Evolutionary conservation across 2,888 invertebrate genomes (phyloP).

Genomic region (Tinea semifulvella): DNA sequence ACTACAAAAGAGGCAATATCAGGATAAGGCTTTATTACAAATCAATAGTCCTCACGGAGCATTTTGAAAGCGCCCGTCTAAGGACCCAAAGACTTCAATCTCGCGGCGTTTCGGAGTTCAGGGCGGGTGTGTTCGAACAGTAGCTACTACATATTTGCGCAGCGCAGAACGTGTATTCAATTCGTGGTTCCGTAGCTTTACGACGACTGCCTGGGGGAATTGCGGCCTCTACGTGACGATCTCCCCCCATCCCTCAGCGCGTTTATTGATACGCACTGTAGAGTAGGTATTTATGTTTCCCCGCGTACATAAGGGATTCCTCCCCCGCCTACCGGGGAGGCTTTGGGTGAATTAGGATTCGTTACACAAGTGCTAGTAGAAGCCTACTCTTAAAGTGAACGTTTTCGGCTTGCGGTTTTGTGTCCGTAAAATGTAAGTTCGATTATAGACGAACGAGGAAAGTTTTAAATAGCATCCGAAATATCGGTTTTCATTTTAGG

Average conservation of each 20-base stretch:
- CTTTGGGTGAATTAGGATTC: conserved; percentile 51
- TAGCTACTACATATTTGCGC: conserved; percentile 36
- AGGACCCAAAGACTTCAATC: conserved; percentile 9
- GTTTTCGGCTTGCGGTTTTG: conserved; percentile 15
- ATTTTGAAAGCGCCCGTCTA: conserved; percentile 4
- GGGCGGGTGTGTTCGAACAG: background rate
- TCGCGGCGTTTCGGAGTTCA: conserved; percentile 4
- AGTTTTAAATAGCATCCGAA: conserved; percentile 14
- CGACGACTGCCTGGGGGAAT: conserved; percentile 61
- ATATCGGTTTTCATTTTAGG: background rate
- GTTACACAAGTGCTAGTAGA: conserved; percentile 33
- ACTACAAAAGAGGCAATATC: conserved; percentile 6
- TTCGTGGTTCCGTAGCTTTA: conserved; percentile 62
- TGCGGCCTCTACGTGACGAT: conserved; percentile 54
- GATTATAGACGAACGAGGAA: conserved; percentile 12
- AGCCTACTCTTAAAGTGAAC: conserved; percentile 13
- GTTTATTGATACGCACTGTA: conserved; percentile 16
- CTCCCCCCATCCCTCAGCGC: conserved; percentile 23
- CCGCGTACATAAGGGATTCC: conserved; percentile 47
- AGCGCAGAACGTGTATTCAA: conserved; percentile 40
- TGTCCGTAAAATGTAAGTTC: conserved; percentile 15
- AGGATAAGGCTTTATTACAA: conserved; percentile 9
- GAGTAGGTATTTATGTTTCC: conserved; percentile 30
- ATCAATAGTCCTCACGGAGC: conserved; percentile 10
- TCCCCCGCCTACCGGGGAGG: conserved; percentile 30